Conservation (phyloP, 2,113 vertebrate species). For the Jacana jacana region DNA sequence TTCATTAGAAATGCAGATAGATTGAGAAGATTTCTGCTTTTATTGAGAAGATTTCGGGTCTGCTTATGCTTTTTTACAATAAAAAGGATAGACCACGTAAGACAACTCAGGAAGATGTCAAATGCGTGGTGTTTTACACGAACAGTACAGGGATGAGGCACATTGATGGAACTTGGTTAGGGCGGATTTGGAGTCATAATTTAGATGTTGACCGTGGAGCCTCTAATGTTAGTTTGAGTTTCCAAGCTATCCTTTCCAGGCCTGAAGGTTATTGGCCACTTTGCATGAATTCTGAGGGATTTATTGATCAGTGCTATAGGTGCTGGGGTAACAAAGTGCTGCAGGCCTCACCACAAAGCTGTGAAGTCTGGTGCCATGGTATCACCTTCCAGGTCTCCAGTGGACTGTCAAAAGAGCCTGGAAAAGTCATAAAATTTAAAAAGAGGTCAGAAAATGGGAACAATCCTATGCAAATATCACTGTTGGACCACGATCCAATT, state of each 20-base stretch:
- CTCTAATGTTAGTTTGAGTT: neutral
- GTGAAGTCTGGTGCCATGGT: rapidly evolving
- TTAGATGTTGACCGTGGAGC: rapidly evolving
- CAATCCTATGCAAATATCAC: neutral
- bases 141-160: neutral
- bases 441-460: neutral
- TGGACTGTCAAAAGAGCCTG: neutral
- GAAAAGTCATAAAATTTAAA: neutral
- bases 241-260: neutral
- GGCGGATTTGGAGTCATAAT: neutral
- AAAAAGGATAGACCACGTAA: neutral
- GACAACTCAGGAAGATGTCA: neutral
- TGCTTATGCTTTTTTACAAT: rapidly evolving
- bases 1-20: neutral
- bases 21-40: neutral
- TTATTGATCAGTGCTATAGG: neutral
- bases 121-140: rapidly evolving
- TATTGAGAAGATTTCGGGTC: neutral
- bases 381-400: neutral
- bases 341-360: neutral
- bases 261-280: neutral
- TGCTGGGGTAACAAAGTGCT: neutral
- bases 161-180: neutral
- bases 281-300: neutral
- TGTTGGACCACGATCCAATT: neutral